A percentile compares a stretch with the other conserved stretches of the same genome.
phyloP scores from a whole-genome alignment of 2,797 vertebrate genomes.

The Tarsius wallacei region DNA sequence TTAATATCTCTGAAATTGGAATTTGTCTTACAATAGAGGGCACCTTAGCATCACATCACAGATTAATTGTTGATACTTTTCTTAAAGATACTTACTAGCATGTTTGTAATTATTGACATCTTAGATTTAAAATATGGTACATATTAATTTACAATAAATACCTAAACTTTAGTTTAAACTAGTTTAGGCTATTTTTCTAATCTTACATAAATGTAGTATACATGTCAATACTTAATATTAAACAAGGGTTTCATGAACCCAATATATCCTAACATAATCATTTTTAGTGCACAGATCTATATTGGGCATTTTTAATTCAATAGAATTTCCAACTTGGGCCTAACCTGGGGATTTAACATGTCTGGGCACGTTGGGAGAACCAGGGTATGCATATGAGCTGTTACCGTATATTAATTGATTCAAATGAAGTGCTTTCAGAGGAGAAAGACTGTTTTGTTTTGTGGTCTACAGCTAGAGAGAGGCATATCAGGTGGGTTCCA shows the following conservation, averaged over 20 bases:
- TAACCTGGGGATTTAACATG: background rate
- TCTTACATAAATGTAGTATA: background rate
- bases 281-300: constrained; percentile 7
- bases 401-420: background rate
- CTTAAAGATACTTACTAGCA: background rate
- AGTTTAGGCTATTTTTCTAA: background rate
- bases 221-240: constrained; percentile 13
- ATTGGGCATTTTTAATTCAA: constrained; percentile 30
- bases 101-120: background rate
- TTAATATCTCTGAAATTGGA: constrained; percentile 4
- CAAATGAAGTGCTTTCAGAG: background rate
- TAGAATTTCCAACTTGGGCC: background rate
- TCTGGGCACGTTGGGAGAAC: background rate
- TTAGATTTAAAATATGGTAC: constrained; percentile 47
- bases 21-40: background rate
- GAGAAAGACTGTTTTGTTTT: constrained; percentile 18
- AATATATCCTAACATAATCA: background rate
- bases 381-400: background rate
- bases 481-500: background rate
- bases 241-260: constrained; percentile 26
- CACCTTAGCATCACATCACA: background rate
- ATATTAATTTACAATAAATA: constrained; percentile 45
- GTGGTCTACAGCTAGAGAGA: background rate
- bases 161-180: background rate
- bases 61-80: constrained; percentile 14